Base-by-base conservation (phyloP, 2,113 vertebrate species). In the Mobula hypostoma region DNA sequence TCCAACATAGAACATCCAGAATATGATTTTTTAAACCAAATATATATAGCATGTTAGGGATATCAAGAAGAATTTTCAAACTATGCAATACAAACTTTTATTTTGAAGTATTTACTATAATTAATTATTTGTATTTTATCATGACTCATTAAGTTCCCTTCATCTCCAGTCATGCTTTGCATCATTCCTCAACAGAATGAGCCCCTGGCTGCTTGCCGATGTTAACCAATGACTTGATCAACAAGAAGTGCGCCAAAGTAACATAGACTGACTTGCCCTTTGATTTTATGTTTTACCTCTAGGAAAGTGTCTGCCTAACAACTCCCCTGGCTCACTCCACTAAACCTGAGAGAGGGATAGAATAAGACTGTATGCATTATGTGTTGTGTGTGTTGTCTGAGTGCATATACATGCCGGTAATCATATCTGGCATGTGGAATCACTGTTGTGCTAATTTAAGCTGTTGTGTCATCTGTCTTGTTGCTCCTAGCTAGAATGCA, bases 241-340 rank as follows among this genome's bases (percentile, higher is more conserved):
- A 88, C 85, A 32, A 88, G 58, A 88, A 88, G 58, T 88, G 85
- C 66, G 61, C 61, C 66, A 90, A 66, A 15, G n/a, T 66, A 90
- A 90, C 6, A 2, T 17, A n/a, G 61, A 66, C 40, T 17, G 61
- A 90, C 61, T 90, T 66, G 85, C 29, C 85, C n/a, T 32, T 32
- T 90, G 61, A 90, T 66, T 66, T 66, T 90, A 32, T 68, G n/a
- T 32, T n/a, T n/a, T 66, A 32, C 29, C 85, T 32, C n/a, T 66
- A 29, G n/a, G 85, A 32, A 66, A 66, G 61, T 66, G 58, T 88
- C 83, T 19, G 85, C 14, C 6, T 88, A 24, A 63, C 58, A 88
- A 63, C 5, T 88, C 56, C 58, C 58, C 83, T 88, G 83, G 58
- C 12, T 63, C 58, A 27, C 83, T 63, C 83, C 58, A 56, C 56